These are phyloP conservation scores for Mormyrops boulengeri DNA, from an alignment of 2,797 vertebrate genomes.

Conservation along the genomic window DNA sequence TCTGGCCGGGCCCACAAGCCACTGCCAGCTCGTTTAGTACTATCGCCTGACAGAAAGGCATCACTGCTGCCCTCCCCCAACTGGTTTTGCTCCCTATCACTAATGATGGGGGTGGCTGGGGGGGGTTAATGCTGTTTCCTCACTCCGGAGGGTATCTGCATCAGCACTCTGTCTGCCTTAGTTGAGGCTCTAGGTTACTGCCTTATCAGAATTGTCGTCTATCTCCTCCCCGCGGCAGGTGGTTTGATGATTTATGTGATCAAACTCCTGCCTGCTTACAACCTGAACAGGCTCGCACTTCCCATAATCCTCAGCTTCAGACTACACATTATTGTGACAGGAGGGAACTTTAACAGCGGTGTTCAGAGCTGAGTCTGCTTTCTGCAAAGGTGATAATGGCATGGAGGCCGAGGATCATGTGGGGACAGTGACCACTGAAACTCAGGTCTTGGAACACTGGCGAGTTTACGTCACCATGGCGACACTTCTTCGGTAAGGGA, in stretches of 20 bases:
- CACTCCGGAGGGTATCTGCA: not conserved
- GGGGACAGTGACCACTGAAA: not conserved
- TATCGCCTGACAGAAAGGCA: not conserved
- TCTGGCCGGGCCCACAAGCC: not conserved
- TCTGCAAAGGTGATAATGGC: not conserved
- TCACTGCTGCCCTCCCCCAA: not conserved
- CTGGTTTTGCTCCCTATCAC: not conserved
- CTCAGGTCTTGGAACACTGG: not conserved
- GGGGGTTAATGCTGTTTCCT: not conserved
- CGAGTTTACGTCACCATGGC: not conserved
- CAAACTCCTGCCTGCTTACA: not conserved
- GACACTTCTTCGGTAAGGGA: not conserved
- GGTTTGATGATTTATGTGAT: not conserved
- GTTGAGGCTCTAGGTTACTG: not conserved
- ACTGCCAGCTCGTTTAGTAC: not conserved
- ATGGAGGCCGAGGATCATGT: not conserved
- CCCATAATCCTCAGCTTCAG: not conserved
- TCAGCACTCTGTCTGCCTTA: not conserved
- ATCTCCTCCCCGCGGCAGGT: not conserved
- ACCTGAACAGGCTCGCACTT: not conserved
- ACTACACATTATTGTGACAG: not conserved
- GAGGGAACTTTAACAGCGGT: not conserved
- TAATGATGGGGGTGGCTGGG: not conserved
- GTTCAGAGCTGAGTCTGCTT: not conserved
- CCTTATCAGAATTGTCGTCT: not conserved